phyloP scores from a whole-genome alignment of 2,797 vertebrate species.

The Peromyscus nudipes region DNA sequence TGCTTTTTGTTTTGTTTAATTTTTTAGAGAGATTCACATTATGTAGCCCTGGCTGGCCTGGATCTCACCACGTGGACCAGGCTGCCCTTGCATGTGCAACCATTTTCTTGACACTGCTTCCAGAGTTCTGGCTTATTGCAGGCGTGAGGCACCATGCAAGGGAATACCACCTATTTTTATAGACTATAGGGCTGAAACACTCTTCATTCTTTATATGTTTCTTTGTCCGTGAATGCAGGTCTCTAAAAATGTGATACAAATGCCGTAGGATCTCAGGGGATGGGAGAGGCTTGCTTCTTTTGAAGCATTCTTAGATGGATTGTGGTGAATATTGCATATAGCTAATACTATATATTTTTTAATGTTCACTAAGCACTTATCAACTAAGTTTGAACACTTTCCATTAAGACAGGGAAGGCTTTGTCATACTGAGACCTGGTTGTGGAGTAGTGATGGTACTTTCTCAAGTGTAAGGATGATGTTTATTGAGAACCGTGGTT shows the following conservation, averaged over 20 bases:
- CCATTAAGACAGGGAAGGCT: not conserved
- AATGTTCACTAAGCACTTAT: not conserved
- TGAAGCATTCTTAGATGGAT: not conserved
- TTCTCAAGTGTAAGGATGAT: conserved; percentile 18
- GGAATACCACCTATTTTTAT: not conserved
- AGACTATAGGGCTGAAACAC: not conserved
- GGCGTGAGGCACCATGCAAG: too few species aligned
- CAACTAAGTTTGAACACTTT: not conserved
- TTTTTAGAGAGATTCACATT: not conserved
- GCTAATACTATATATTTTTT: not conserved
- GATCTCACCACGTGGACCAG: not conserved
- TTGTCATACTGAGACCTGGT: not conserved
- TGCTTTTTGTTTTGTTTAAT: not conserved
- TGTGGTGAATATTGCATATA: not conserved
- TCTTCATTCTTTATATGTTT: not conserved
- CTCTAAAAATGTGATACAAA: not conserved
- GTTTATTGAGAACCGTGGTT: conserved; percentile 11
- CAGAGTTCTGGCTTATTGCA: not conserved
- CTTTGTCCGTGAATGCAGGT: not conserved
- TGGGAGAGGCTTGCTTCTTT: not conserved
- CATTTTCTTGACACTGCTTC: not conserved
- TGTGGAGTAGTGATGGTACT: not conserved
- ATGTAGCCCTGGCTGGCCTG: not conserved
- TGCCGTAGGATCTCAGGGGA: not conserved
- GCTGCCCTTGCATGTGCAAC: not conserved